phyloP scores from a whole-genome alignment of 30 jellyfish, hydroid and myxozoan species.

The Catostylus mosaicus region DNA sequence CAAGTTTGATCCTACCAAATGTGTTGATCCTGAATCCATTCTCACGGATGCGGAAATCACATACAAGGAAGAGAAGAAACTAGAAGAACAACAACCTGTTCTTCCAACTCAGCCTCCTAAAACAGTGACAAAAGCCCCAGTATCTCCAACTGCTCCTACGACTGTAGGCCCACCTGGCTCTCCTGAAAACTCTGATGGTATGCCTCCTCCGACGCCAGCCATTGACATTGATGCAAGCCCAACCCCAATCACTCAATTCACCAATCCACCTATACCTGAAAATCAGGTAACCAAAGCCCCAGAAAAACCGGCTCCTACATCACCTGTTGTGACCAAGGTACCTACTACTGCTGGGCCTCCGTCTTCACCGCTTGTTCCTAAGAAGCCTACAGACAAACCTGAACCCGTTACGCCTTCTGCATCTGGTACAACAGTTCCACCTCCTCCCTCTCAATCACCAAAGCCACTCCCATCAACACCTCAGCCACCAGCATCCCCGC shows the following conservation, averaged over 20 bases:
- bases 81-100: background rate
- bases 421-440: background rate
- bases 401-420: background rate
- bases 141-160: conserved; percentile 27
- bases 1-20: conserved; percentile 45
- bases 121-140: conserved; percentile 18
- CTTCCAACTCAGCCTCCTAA: conserved; percentile 4
- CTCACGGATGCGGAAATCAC: conserved; percentile 15
- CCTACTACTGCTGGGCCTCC: background rate
- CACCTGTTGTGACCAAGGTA: background rate
- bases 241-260: conserved; percentile 32
- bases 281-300: background rate
- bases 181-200: conserved; percentile 25
- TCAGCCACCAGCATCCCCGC: background rate
- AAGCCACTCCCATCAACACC: background rate
- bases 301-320: background rate
- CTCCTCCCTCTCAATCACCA: background rate
- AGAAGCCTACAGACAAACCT: background rate
- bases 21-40: conserved; percentile 50
- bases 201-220: conserved; percentile 45
- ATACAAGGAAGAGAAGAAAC: conserved; percentile 14
- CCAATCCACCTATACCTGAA: background rate
- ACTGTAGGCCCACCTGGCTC: conserved; percentile 38
- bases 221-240: conserved; percentile 39
- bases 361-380: background rate